Evolutionary conservation across 2,888 invertebrate species (phyloP).

Genomic region (Deilephila elpenor): DNA sequence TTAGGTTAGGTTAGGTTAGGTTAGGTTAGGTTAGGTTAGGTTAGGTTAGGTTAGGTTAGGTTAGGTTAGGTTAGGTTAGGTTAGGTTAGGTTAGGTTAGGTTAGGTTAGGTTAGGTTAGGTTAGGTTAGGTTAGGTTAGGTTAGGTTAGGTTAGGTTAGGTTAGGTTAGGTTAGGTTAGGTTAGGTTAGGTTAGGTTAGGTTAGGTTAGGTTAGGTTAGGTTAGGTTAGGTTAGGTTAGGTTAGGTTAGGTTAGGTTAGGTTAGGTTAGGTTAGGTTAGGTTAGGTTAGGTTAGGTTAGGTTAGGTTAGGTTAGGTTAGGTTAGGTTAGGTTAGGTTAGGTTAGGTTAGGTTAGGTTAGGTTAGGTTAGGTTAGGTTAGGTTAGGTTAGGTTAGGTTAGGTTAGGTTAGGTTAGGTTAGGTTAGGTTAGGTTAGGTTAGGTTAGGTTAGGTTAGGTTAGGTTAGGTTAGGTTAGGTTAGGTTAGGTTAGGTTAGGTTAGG

Average conservation of each 20-base stretch:
- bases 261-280: conserved; percentile 29
- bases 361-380: conserved; percentile 34
- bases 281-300: conserved; percentile 34
- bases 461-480: conserved; percentile 1
- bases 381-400: conserved; percentile 32
- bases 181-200: conserved; percentile 36
- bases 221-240: conserved; percentile 36
- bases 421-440: conserved; percentile 32
- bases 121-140: conserved; percentile 39
- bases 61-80: conserved; percentile 23
- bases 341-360: conserved; percentile 35
- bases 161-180: conserved; percentile 35
- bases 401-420: conserved; percentile 34
- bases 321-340: conserved; percentile 36
- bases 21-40: conserved; percentile 31
- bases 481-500: not conserved
- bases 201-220: conserved; percentile 35
- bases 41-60: conserved; percentile 34
- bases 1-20: conserved; percentile 29
- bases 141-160: conserved; percentile 32
- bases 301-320: conserved; percentile 33
- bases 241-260: conserved; percentile 29
- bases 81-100: conserved; percentile 36
- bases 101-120: conserved; percentile 37
- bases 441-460: conserved; percentile 26